These are phyloP conservation scores for Clarias platycephalus DNA, from an alignment of 2,797 vertebrate species.

Conservation along the genomic window DNA sequence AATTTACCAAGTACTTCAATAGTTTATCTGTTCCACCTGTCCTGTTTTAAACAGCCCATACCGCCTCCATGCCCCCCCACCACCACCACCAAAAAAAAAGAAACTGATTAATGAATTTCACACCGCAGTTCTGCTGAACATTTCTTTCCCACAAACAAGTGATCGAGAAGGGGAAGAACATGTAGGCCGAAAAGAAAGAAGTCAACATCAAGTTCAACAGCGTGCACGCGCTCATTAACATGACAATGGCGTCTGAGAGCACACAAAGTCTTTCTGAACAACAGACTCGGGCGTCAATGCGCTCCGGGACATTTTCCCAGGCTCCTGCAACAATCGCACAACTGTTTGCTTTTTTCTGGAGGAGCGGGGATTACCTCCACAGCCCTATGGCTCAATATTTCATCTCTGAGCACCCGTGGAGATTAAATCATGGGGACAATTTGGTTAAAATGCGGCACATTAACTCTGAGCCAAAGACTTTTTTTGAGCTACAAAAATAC, in stretches of 20 bases:
- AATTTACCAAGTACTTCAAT: slow-evolving; percentile 12
- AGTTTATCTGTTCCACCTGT: slow-evolving; percentile 25
- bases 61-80: slow-evolving; percentile 19
- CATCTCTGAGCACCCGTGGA: slow-evolving; percentile 29
- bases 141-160: slow-evolving; percentile 80
- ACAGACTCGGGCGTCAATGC: slow-evolving; percentile 81
- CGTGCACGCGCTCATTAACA: slow-evolving; percentile 84
- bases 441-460: slow-evolving; percentile 59
- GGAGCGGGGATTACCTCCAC: slow-evolving; percentile 59
- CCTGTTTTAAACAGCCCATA: slow-evolving; percentile 8
- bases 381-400: slow-evolving; percentile 57
- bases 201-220: slow-evolving; percentile 96
- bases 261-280: slow-evolving; percentile 78
- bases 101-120: slow-evolving; percentile 81
- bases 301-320: slow-evolving; percentile 86
- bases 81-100: slow-evolving; percentile 18
- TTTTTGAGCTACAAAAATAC: not conserved
- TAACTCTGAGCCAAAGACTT: slow-evolving; percentile 50
- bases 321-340: slow-evolving; percentile 84
- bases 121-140: slow-evolving; percentile 71
- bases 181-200: slow-evolving; percentile 74
- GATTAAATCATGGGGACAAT: slow-evolving; percentile 51
- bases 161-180: slow-evolving; percentile 59
- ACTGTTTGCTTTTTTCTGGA: slow-evolving; percentile 81
- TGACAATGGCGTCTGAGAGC: slow-evolving; percentile 87